Base-by-base conservation (phyloP, 1,140 invertebrate species). In the Uloborus diversus region DNA sequence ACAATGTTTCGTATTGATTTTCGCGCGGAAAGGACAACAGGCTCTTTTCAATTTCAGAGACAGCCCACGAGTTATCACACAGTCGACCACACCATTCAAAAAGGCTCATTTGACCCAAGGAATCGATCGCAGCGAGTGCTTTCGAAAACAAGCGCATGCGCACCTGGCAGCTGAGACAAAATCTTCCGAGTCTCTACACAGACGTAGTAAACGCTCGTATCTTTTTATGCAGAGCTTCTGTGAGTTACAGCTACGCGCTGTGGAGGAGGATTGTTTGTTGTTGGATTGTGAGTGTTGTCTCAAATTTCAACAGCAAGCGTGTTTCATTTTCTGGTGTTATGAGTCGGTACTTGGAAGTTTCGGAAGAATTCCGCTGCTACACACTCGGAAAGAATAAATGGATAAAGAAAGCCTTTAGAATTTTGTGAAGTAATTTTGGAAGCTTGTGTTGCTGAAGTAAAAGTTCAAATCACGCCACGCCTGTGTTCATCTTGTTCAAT, bases 131-230 rank as follows among this genome's bases (percentile, higher is more conserved):
- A 20, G 28, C 17, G 57, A 57, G 49, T 47, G 56, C 51, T 62
- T 56, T 70, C 37, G 20, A 70, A 57, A 70, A 70, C 53, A 70
- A n/a, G 51, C 68, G 68, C 68, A 57, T 27, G 51, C 68, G 68
- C 51, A n/a, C n/a, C n/a, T n/a, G n/a, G n/a, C n/a, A n/a, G 37
- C 20, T n/a, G 5, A 17, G 28, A 1, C 1, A 11, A 1, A n/a
- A 25, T 9, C n/a, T 20, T 9, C n/a, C 23, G n/a, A n/a, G 3
- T 51, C 5, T 17, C n/a, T 28, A 70, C 33, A 57, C 32, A 57
- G 51, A 33, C 25, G 51, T 70, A 70, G 68, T 70, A 70, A 70
- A 35, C 37, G 68, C n/a, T n/a, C n/a, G n/a, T n/a, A 53, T 35
- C 49, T 57, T 57, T 70, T 30, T 70, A 57, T 56, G 68, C 53